A percentile compares a stretch with the other conserved stretches of the same genome.
phyloP scores from a whole-genome alignment of 2,113 vertebrate genomes.

The Poecile atricapillus region DNA sequence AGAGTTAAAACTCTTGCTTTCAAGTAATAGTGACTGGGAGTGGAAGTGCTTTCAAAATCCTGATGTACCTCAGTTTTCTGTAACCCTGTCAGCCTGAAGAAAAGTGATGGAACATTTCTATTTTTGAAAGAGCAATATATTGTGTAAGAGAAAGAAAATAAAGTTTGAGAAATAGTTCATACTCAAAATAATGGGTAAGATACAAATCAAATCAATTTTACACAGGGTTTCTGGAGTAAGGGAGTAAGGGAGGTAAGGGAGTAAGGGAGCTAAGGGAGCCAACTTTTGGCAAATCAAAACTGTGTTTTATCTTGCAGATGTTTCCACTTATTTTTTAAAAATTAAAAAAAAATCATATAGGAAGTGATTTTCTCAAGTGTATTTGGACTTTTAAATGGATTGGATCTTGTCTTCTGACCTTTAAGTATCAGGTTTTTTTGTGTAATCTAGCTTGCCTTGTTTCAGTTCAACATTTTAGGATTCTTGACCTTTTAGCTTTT shows the following conservation, averaged over 20 bases:
- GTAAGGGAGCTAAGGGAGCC: not conserved
- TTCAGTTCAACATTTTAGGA: not conserved
- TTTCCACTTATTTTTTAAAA: not conserved
- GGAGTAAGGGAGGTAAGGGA: too few species aligned
- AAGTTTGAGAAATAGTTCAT: not conserved
- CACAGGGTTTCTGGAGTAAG: not conserved
- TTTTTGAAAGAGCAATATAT: not conserved
- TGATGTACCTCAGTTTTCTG: conserved; percentile 37
- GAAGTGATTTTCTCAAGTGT: not conserved
- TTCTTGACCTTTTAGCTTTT: not conserved
- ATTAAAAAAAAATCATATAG: not conserved
- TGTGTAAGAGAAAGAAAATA: conserved; percentile 28
- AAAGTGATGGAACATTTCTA: not conserved
- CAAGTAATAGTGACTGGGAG: conserved; percentile 58
- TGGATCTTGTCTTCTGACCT: not conserved
- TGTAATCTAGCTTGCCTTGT: not conserved
- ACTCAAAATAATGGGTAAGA: not conserved
- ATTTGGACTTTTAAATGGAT: not conserved
- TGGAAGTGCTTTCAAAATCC: conserved; percentile 52
- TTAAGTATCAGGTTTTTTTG: not conserved
- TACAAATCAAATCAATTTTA: not conserved
- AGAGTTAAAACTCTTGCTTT: conserved; percentile 70
- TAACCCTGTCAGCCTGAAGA: conserved; percentile 13
- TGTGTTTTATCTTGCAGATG: not conserved
- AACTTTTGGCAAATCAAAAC: not conserved